Evolutionary conservation across 2,888 invertebrate genomes (phyloP), one percentile per base, ranked within the genome.

Genomic region (Thecocarcelia acutangulata): DNA sequence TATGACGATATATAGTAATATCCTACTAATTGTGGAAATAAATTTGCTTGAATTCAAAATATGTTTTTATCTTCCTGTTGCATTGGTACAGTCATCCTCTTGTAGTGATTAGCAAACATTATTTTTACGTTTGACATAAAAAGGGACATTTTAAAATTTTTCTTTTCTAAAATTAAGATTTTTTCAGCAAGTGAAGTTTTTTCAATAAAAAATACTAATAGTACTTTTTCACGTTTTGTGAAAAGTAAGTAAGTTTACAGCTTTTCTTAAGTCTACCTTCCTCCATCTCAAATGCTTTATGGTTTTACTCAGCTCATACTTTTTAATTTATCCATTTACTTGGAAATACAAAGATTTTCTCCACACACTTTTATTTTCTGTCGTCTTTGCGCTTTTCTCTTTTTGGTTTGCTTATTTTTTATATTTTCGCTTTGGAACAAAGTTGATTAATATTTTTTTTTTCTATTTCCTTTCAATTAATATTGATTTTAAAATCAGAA

Each of bases 401-500:
- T 24, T 33, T 1, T 77, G 15, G 37, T 70, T 15, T 3, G 33
- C 17, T 19, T 48, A 13, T 64, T 28, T 46, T 66, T 76, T 44
- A 19, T 63, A 37, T 78, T 42, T 72, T 44, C 8, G 58, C 72
- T 24, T 58, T 72, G 64, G 24, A 46, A 42, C 28, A 66, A 70
- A 74, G 40, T 82, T 74, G 58, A 64, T 73, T 59, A 52, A 66
- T 64, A n/a, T n/a, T n/a, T 54, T 70, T 76, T 68, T 69, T 70
- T 63, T 68, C 64, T 58, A 70, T 74, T 82, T 78, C 77, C 77
- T 66, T 78, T 78, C 77, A 82, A 74, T 82, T 78, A 70, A 66
- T 58, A 78, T 78, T 74, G 82, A 78, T 82, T 69, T 74, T 64
- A 33, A 64, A 74, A 69, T 64, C 63, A 82, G 50, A 77, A 82